A percentile compares a stretch with the other conserved stretches of the same genome.
Evolutionary conservation across 2,888 invertebrate species (phyloP).

Genomic region (Mythimna pallens): DNA sequence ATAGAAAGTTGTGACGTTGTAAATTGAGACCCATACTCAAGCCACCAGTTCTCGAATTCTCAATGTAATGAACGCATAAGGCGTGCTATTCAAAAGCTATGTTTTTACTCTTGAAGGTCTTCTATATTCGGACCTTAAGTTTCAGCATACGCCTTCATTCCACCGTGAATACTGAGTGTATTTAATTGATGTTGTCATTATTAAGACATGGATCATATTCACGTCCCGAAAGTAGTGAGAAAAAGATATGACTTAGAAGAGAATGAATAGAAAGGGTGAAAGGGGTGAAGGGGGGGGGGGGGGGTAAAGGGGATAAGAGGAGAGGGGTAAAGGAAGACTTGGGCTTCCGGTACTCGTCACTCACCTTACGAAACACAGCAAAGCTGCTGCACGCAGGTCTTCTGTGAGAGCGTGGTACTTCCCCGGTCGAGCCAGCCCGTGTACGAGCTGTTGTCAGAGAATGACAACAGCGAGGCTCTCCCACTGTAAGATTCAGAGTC

Average conservation of each 20-base stretch:
- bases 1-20: not conserved
- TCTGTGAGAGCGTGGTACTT: slow-evolving; percentile 41
- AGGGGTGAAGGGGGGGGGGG: not conserved
- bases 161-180: not conserved
- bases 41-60: slow-evolving; percentile 1
- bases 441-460: slow-evolving; percentile 2
- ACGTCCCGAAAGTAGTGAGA: not conserved
- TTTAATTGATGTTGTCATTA: not conserved
- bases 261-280: not conserved
- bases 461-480: slow-evolving; percentile 16
- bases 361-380: slow-evolving; percentile 27
- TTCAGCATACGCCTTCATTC: not conserved
- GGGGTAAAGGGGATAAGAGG: not conserved
- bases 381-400: not conserved
- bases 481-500: not conserved
- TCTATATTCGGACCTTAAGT: not conserved
- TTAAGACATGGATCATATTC: not conserved
- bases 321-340: not conserved
- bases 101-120: not conserved
- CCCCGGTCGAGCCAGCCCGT: slow-evolving; percentile 40
- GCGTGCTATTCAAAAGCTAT: not conserved
- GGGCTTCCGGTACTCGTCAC: slow-evolving; percentile 23
- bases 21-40: not conserved
- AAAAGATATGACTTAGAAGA: not conserved
- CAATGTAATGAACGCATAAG: slow-evolving; percentile 7